These are phyloP conservation scores for Epinephelus moara DNA, from an alignment of 2,113 vertebrate species.

Conservation along the genomic window DNA sequence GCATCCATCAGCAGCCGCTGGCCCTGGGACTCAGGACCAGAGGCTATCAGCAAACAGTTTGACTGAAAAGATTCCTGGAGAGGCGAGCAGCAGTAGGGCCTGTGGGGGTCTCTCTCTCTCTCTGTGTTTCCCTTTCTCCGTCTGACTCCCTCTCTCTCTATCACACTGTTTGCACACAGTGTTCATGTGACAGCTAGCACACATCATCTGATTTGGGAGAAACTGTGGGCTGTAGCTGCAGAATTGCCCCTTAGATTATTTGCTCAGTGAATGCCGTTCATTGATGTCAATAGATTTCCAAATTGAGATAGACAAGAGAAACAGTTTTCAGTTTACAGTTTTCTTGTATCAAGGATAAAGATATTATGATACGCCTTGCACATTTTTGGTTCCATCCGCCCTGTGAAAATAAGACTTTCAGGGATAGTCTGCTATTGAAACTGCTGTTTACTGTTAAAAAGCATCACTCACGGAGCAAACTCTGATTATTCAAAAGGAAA, in stretches of 20 bases:
- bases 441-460: constrained; percentile 39
- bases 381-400: constrained; percentile 8
- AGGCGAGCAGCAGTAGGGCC: constrained; percentile 58
- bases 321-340: constrained; percentile 4
- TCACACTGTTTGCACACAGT: constrained; percentile 69
- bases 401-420: constrained; percentile 32
- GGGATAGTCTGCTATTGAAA: constrained; percentile 29
- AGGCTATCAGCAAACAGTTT: constrained; percentile 68
- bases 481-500: constrained; percentile 58
- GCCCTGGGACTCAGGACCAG: constrained; percentile 67
- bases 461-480: constrained; percentile 35
- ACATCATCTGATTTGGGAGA: constrained; percentile 75
- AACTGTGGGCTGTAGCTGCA: constrained; percentile 45
- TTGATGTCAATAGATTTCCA: constrained; percentile 41
- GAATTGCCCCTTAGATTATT: constrained; percentile 53
- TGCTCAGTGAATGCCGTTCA: constrained; percentile 37
- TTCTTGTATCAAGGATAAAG: constrained; percentile 3
- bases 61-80: constrained; percentile 70
- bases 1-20: constrained; percentile 66
- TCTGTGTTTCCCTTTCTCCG: constrained; percentile 16
- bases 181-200: constrained; percentile 76
- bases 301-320: constrained; percentile 13
- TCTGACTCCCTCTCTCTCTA: constrained; percentile 47
- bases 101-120: constrained; percentile 44
- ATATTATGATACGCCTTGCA: background rate